These are phyloP conservation scores for Lymantria monacha DNA, from an alignment of 2,888 invertebrate genomes.

Conservation along the genomic window DNA sequence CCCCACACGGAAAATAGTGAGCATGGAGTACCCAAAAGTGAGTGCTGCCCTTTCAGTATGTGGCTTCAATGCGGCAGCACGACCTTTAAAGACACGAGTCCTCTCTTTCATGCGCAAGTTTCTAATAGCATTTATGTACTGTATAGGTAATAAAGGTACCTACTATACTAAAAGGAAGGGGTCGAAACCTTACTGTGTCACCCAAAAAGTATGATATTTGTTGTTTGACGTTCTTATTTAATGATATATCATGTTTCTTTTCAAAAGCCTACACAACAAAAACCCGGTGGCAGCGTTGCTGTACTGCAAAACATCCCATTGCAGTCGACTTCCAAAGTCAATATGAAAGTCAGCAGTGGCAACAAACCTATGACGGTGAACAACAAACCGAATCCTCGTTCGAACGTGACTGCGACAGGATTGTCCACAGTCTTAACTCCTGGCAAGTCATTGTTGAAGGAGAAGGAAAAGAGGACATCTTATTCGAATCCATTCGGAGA, in stretches of 20 bases:
- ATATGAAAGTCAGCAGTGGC: conserved; percentile 57
- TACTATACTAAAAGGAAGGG: too few relatives aligned
- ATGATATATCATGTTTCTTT: neutral
- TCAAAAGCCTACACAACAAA: conserved; percentile 42
- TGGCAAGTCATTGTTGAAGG: conserved; percentile 86
- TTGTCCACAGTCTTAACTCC: conserved; percentile 66
- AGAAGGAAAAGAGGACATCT: conserved; percentile 87
- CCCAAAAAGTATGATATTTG: too few relatives aligned
- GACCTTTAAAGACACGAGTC: too few relatives aligned
- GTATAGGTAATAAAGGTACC: too few relatives aligned
- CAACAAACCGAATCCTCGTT: conserved; percentile 56
- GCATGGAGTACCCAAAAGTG: too few relatives aligned
- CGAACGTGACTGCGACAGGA: conserved; percentile 44
- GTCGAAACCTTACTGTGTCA: too few relatives aligned
- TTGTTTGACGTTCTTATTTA: neutral
- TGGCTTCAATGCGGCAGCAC: too few relatives aligned
- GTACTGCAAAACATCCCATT: conserved; percentile 73
- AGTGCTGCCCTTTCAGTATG: too few relatives aligned
- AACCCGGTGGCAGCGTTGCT: conserved; percentile 57
- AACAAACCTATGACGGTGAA: conserved; percentile 76
- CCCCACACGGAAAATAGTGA: too few relatives aligned
- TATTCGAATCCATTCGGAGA: conserved; percentile 67
- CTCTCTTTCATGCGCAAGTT: too few relatives aligned
- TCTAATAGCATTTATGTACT: too few relatives aligned
- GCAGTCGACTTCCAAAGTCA: conserved; percentile 56